These are phyloP conservation scores for Probaryconus sp. DNA, from an alignment of 1,140 invertebrate genomes.

Conservation along the genomic window DNA sequence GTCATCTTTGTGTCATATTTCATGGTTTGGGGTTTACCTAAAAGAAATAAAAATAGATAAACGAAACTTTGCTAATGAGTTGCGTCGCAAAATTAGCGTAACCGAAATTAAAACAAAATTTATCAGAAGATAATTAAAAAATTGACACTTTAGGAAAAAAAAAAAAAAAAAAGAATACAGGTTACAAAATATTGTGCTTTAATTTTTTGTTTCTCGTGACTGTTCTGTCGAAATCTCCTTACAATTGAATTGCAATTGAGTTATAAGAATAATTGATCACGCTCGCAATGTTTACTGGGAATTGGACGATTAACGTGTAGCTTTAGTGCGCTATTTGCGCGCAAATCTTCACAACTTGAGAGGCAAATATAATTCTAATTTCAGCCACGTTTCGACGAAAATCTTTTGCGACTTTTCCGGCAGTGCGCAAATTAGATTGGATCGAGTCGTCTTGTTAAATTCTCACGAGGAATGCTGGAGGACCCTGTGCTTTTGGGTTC, in stretches of 20 bases:
- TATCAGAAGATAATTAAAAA: no score
- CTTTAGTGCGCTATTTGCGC: slow-evolving; percentile 35
- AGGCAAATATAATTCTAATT: slow-evolving; percentile 53
- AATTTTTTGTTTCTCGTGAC: no score
- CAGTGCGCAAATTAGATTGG: slow-evolving; percentile 53
- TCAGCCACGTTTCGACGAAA: slow-evolving; percentile 47
- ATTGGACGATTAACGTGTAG: slow-evolving; percentile 40
- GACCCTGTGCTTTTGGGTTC: slow-evolving; percentile 55
- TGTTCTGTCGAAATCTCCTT: no score
- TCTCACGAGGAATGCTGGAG: slow-evolving; percentile 44
- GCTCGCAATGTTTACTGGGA: slow-evolving; percentile 28
- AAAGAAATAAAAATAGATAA: slow-evolving; percentile 20
- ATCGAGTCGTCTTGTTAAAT: slow-evolving; percentile 58
- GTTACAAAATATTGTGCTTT: no score
- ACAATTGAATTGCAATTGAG: no score
- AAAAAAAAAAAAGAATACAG: no score
- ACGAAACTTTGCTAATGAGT: no score
- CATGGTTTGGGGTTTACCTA: no score
- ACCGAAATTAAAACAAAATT: no score
- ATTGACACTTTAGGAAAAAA: no score
- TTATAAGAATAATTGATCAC: slow-evolving; percentile 23
- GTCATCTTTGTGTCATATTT: slow-evolving; percentile 22
- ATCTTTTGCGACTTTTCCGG: slow-evolving; percentile 56
- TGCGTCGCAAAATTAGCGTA: no score
- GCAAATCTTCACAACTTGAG: slow-evolving; percentile 36